These are phyloP conservation scores for Troides helena DNA, from an alignment of 2,888 invertebrate genomes.

Conservation along the genomic window DNA sequence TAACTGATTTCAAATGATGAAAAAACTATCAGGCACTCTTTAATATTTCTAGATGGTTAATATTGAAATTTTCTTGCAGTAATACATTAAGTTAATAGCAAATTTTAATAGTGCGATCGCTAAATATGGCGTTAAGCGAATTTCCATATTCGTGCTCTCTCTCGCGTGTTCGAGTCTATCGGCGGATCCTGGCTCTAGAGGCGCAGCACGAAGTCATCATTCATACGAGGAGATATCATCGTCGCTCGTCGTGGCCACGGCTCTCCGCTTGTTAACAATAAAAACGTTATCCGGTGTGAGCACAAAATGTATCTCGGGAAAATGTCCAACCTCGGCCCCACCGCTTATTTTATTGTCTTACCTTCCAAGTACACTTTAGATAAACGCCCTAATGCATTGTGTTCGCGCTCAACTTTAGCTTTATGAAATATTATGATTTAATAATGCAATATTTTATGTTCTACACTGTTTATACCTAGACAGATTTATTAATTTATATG, in stretches of 20 bases:
- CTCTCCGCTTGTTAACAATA: constrained; percentile 78
- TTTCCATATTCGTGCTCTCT: constrained; percentile 75
- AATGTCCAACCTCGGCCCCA: constrained; percentile 49
- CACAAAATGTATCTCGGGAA: constrained; percentile 71
- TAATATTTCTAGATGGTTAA: no score
- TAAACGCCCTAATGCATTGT: constrained; percentile 30
- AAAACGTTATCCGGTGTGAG: constrained; percentile 74
- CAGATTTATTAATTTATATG: not conserved
- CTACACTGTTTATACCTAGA: constrained; percentile 1
- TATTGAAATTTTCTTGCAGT: not conserved
- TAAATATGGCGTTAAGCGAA: constrained; percentile 38
- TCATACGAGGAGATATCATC: constrained; percentile 79
- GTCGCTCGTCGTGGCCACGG: constrained; percentile 71
- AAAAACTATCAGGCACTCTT: no score
- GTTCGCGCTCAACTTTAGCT: constrained; percentile 15
- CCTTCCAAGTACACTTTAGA: constrained; percentile 34
- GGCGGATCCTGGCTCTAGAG: constrained; percentile 65
- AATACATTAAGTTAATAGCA: not conserved
- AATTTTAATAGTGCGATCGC: constrained; percentile 15
- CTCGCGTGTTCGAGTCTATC: constrained; percentile 64
- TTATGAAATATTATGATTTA: constrained; percentile 26
- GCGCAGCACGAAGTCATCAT: constrained; percentile 79
- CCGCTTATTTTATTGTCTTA: constrained; percentile 48
- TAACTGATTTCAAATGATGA: no score
- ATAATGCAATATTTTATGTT: constrained; percentile 20